Conservation (phyloP, 2,888 invertebrate genomes). For the Gryllus longicercus region DNA sequence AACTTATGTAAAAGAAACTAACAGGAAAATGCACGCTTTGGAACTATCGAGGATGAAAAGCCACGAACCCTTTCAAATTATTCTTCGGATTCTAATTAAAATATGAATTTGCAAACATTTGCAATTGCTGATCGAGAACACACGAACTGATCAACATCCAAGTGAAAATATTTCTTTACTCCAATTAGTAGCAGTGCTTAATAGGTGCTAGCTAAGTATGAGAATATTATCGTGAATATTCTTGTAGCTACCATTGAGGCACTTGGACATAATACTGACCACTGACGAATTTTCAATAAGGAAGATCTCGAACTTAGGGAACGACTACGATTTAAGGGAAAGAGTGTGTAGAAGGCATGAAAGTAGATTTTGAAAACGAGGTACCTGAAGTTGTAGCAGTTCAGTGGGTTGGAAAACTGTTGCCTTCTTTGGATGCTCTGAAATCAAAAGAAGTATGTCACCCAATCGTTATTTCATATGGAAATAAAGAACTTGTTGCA, state of each 20-base stretch:
- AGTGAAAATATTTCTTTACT: neutral
- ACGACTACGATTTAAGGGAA: constrained; percentile 36
- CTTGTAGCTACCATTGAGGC: neutral
- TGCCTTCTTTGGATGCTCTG: constrained; percentile 39
- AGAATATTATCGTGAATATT: too few relatives aligned
- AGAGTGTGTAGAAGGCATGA: constrained; percentile 37
- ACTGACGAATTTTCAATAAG: constrained; percentile 30
- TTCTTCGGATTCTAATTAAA: too few relatives aligned
- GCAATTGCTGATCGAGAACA: too few relatives aligned
- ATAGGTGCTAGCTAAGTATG: too few relatives aligned
- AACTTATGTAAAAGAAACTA: neutral
- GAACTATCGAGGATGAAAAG: too few relatives aligned
- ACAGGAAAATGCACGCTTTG: too few relatives aligned
- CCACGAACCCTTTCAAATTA: too few relatives aligned
- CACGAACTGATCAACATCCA: neutral
- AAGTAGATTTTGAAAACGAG: constrained; percentile 42
- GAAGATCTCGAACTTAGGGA: constrained; percentile 38
- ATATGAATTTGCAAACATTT: too few relatives aligned
- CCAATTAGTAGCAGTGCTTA: neutral
- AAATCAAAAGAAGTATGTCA: constrained; percentile 50
- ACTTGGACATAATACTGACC: constrained; percentile 31
- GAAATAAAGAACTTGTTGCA: neutral
- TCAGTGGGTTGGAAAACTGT: constrained; percentile 44
- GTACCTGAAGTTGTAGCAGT: constrained; percentile 41
- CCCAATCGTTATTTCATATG: neutral